These are phyloP conservation scores for Aphidius ervi DNA, from an alignment of 1,140 invertebrate species.

Conservation along the genomic window DNA sequence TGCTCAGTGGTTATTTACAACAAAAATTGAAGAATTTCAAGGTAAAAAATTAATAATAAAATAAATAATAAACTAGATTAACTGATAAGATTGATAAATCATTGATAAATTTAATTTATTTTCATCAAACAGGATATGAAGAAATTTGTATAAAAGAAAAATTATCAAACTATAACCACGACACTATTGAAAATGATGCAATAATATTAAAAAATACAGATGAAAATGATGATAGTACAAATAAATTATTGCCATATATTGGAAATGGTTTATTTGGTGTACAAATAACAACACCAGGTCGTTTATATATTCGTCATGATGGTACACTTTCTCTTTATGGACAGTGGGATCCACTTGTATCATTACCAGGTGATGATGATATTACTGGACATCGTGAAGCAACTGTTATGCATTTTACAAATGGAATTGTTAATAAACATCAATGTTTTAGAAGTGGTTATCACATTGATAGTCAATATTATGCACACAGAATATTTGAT, in stretches of 20 bases:
- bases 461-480: conserved; percentile 66
- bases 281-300: conserved; percentile 60
- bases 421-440: conserved; percentile 66
- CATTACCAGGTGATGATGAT: conserved; percentile 51
- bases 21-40: conserved; percentile 46
- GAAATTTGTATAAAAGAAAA: conserved; percentile 63
- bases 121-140: conserved; percentile 51
- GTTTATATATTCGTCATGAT: conserved; percentile 66
- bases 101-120: too few relatives aligned
- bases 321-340: conserved; percentile 68
- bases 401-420: conserved; percentile 63
- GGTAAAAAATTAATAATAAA: conserved; percentile 30
- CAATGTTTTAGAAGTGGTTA: conserved; percentile 64
- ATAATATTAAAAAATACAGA: conserved; percentile 62
- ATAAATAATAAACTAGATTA: conserved; percentile 11
- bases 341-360: conserved; percentile 70
- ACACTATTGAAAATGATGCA: conserved; percentile 63
- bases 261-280: conserved; percentile 75
- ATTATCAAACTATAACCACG: conserved; percentile 57
- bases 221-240: conserved; percentile 27
- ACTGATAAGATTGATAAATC: neutral
- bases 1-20: conserved; percentile 59
- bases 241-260: conserved; percentile 68
- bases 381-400: conserved; percentile 54
- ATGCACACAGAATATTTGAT: conserved; percentile 74